A percentile compares a stretch with the other conserved stretches of the same genome.
Evolutionary conservation across 2,888 invertebrate genomes (phyloP).

Genomic region (Taphrorychus bicolor): DNA sequence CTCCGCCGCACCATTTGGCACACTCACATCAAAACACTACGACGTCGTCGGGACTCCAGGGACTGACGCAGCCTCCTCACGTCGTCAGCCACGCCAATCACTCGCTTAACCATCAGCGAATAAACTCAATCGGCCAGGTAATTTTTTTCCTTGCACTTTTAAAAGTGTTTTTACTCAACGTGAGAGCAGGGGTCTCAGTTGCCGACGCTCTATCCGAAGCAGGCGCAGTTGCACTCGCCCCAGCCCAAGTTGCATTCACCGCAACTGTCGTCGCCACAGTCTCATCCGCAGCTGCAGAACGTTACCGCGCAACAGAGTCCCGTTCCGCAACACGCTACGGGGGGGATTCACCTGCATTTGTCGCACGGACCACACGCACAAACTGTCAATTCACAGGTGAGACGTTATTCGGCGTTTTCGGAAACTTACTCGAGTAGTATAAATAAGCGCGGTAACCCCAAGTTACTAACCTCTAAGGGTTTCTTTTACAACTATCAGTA

Average conservation of each 20-base stretch:
- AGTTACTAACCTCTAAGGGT: no score
- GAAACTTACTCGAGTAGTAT: no score
- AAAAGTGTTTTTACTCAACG: no score
- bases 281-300: constrained; percentile 2
- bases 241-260: constrained; percentile 42
- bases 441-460: no score
- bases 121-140: constrained; percentile 33
- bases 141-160: background rate
- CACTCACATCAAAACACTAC: constrained; percentile 26
- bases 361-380: constrained; percentile 20
- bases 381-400: constrained; percentile 22
- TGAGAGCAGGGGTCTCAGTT: constrained; percentile 30
- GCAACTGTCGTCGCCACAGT: constrained; percentile 45
- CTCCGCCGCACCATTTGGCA: constrained; percentile 24
- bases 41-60: background rate
- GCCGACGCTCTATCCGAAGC: constrained; percentile 34
- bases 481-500: no score
- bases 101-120: constrained; percentile 31
- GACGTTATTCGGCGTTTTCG: no score
- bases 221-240: constrained; percentile 40
- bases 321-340: background rate
- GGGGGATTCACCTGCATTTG: constrained; percentile 17
- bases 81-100: constrained; percentile 41
- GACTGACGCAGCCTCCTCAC: constrained; percentile 28
- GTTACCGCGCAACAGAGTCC: background rate